Evolutionary conservation across 2,113 vertebrate genomes (phyloP), one percentile per base, ranked within the genome.

Genomic region (Ceuthmochares aereus): DNA sequence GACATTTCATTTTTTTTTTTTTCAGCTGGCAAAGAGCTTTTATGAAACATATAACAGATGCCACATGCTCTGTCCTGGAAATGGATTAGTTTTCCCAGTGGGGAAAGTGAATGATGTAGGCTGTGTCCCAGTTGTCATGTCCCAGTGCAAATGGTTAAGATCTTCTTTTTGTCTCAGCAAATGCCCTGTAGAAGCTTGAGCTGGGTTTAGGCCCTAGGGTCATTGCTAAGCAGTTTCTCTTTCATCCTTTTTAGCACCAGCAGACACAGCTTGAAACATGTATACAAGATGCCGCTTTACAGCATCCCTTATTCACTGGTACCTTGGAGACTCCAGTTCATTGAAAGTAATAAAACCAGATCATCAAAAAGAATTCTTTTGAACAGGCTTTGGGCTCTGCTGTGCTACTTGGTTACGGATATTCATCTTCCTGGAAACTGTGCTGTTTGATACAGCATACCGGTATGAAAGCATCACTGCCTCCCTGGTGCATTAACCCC

Each of bases 311-410:
- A 97, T 97, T 97, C 96, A 93, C 93, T n/a, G 81, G 88, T 97
- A 96, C 96, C 96, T 97, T 97, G 91, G 96, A 97, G 96, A 97
- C 95, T 95, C 81, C 82, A 70, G 95, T 94, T 97, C 97, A 97
- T 97, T 97, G 95, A 96, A 97, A 97, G 96, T 95, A 97, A 97
- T 97, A 97, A 97, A 96, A 96, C 95, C 96, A 95, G 93, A 97
- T 96, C 96, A 97, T 97, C 95, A 94, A 95, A 97, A 97, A 92
- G 92, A 96, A 94, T 96, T 95, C 95, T 96, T 97, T 97, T 97
- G 95, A 97, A 95, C 95, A 96, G 93, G 94, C 95, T 96, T 95
- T 97, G 92, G 93, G 95, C 95, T 97, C 80, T 97, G 96, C 95
- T 97, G 95, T 80, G 93, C 96, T 94, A 95, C 96, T 96, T 96